Evolutionary conservation across 2,888 invertebrate genomes (phyloP), one percentile per base, ranked within the genome.

Genomic region (Tetramorium bicarinatum): DNA sequence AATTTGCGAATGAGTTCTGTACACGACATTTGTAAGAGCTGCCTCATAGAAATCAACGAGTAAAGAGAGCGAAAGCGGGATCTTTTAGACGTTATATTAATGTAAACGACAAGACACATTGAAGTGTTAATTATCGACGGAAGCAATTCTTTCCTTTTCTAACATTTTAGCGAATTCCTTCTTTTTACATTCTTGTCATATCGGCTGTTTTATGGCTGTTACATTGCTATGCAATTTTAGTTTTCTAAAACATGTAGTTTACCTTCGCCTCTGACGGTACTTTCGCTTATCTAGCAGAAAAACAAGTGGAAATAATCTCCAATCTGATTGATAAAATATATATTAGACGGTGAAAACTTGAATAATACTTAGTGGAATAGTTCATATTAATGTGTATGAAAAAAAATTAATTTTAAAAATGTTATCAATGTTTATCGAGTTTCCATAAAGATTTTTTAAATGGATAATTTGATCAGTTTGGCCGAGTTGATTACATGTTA

Each of bases 241-340:
- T 66, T 66, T 64, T 25, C 18, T 25, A 18, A 21, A 66, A 38
- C 38, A 66, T 25, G 66, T 4, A 38, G 47, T 76, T 76, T 15
- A 49, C 25, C 38, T 64, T 76, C 38, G n/a, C 11, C 8, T 38
- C 1, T 47, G 49, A 49, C 49, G 52, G 25, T 8, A 62, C 62
- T 44, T 76, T 66, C 25, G 66, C 25, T 66, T 66, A 64, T 49
- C 25, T 47, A 75, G 15, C 21, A 47, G 25, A 47, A 75, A 34
- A 75, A 75, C 15, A 15, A n/a, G n/a, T 74, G 29, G 41, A 62
- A 47, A 21, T 75, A 75, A 75, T n/a, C 9, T 75, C 21, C 29
- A 47, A 15, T 8, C 4, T 56, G 11, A 8, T 44, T 29, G 34
- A 61, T 29, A n/a, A 13, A 21, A 29, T 1, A 25, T 49, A 8